Percentiles rank a stretch among this genome's conserved stretches.
phyloP scores from a whole-genome alignment of 2,797 vertebrate genomes.

The Sarcophilus harrisii region DNA sequence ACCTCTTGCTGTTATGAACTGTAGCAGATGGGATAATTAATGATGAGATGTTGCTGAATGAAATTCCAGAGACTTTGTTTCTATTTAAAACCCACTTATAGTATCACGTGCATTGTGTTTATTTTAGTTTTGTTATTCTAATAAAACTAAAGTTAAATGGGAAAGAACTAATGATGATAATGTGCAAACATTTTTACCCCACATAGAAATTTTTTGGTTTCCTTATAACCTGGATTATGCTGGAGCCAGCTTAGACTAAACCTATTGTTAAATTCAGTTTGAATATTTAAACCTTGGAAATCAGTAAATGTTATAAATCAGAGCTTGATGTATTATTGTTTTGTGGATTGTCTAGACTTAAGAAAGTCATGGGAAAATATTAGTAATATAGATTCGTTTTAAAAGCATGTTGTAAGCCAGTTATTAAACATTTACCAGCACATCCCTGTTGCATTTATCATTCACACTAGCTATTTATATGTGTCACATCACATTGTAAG shows the following conservation, averaged over 20 bases:
- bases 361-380: not conserved
- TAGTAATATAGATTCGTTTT: not conserved
- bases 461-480: not conserved
- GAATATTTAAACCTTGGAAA: not conserved
- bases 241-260: not conserved
- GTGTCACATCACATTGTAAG: not conserved
- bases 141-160: not conserved
- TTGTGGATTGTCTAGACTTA: not conserved
- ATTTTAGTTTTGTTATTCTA: not conserved
- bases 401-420: not conserved
- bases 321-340: not conserved
- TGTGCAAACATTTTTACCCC: not conserved
- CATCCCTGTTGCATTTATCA: not conserved
- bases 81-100: not conserved
- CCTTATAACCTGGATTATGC: not conserved
- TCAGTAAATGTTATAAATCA: not conserved
- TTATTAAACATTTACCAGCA: not conserved
- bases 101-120: not conserved
- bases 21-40: not conserved
- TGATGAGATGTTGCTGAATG: not conserved
- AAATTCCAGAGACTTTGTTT: not conserved
- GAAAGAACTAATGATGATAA: not conserved
- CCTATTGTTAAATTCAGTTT: not conserved
- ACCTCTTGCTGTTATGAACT: not conserved
- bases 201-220: not conserved